Evolutionary conservation across 2,888 invertebrate species (phyloP).

Genomic region (Lamellibrachia columna): DNA sequence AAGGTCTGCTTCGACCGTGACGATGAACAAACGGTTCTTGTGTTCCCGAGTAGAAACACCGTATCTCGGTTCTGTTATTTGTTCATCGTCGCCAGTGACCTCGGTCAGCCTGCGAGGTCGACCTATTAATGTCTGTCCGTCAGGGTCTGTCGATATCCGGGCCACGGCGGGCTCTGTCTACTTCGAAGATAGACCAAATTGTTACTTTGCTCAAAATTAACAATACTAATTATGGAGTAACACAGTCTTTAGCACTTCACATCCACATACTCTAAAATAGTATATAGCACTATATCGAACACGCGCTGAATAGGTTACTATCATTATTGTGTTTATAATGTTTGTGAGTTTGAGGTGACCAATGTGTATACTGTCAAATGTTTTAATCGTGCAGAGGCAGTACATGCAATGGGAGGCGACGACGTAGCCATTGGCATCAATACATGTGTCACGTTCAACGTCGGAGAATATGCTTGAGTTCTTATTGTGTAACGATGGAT

Average conservation of each 20-base stretch:
- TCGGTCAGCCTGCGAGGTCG: not conserved
- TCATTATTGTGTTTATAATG: too few species aligned
- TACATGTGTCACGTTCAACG: too few species aligned
- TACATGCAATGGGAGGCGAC: too few species aligned
- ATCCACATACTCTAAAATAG: too few species aligned
- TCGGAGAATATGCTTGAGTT: too few species aligned
- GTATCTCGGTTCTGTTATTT: not conserved
- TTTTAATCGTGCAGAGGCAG: too few species aligned
- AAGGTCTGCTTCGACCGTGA: not conserved
- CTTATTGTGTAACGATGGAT: too few species aligned
- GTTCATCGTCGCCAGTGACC: not conserved
- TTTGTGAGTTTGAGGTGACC: too few species aligned
- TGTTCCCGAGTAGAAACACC: not conserved
- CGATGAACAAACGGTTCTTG: conserved; percentile 17
- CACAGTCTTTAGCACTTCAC: not conserved
- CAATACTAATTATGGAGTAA: not conserved
- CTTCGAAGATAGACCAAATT: not conserved
- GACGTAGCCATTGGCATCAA: too few species aligned
- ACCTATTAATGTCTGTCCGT: not conserved
- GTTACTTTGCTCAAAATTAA: not conserved
- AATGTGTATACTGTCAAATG: too few species aligned
- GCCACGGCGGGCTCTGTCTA: not conserved
- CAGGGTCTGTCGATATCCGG: not conserved
- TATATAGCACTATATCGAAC: too few species aligned
- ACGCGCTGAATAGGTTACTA: too few species aligned